Percentiles rank a stretch among this genome's conserved stretches.
These are phyloP conservation scores for Loriculus beryllinus DNA, from an alignment of 2,797 vertebrate species.

Conservation along the genomic window DNA sequence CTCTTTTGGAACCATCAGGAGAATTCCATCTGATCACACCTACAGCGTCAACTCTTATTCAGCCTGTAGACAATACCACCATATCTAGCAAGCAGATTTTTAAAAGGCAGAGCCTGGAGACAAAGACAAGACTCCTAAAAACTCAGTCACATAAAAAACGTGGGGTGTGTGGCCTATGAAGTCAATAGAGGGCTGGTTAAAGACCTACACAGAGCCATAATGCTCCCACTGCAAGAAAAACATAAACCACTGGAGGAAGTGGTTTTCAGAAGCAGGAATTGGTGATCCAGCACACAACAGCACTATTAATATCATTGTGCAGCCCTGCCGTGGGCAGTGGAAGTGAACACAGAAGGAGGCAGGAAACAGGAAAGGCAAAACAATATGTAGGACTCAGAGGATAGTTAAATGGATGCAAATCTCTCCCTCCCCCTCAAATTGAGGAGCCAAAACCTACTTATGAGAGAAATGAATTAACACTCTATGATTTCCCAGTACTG, in stretches of 20 bases:
- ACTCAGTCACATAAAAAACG: neutral
- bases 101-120: neutral
- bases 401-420: neutral
- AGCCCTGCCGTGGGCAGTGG: neutral
- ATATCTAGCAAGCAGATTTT: neutral
- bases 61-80: neutral
- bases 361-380: neutral
- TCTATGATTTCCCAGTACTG: neutral
- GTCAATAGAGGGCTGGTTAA: neutral
- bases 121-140: neutral
- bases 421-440: neutral
- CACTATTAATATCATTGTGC: neutral
- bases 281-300: neutral
- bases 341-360: neutral
- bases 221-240: neutral
- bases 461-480: neutral
- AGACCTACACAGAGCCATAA: neutral
- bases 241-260: neutral
- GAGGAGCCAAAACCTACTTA: neutral
- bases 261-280: neutral
- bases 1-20: neutral
- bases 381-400: constrained; percentile 5
- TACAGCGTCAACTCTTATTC: neutral
- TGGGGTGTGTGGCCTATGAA: neutral
- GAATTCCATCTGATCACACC: neutral